Evolutionary conservation across 2,797 vertebrate species (phyloP), one percentile per base, ranked within the genome.

Genomic region (Adrianichthys oophorus): DNA sequence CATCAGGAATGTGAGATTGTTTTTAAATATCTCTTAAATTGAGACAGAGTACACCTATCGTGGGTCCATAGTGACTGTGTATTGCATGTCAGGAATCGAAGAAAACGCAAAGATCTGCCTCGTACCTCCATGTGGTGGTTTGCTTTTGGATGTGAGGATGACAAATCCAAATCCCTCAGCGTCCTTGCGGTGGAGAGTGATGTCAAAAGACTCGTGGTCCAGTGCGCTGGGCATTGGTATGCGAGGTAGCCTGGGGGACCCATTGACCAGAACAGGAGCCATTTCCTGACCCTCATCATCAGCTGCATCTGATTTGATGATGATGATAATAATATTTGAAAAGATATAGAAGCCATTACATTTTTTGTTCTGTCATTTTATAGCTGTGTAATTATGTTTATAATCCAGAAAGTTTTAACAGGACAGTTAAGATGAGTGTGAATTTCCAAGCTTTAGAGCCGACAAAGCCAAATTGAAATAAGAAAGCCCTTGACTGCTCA

Each of bases 131-230:
- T 94, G 92, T 2, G 97, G 96, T 1, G 96, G 96, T 83, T 94
- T 97, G 87, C 87, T 96, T 88, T 98, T 99, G 5, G 98, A 98
- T 16, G 98, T 98, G 79, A 99, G 95, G 85, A 99, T 99, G 83
- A 99, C 97, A 0, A 99, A 99, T 63, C 98, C 98, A 57, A 99
- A 99, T 7, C 98, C 98, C 80, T 99, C 97, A 0, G 90, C 94
- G 73, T 99, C 98, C 68, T 93, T 96, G 65, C 97, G 90, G 74
- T 98, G 96, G 56, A 99, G 89, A 8, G 92, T 86, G 73, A 99
- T 90, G 16, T 98, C 95, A 0, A 98, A 98, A 32, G 93, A 92
- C 74, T 98, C 95, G 17, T 91, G 90, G 79, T 90, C 90, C 48
- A 88, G 71, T 2, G 83, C 79, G 64, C 58, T 77, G n/a, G 88